Evolutionary conservation across 2,888 invertebrate species (phyloP), one percentile per base, ranked within the genome.

Genomic region (Plebejus melissa): DNA sequence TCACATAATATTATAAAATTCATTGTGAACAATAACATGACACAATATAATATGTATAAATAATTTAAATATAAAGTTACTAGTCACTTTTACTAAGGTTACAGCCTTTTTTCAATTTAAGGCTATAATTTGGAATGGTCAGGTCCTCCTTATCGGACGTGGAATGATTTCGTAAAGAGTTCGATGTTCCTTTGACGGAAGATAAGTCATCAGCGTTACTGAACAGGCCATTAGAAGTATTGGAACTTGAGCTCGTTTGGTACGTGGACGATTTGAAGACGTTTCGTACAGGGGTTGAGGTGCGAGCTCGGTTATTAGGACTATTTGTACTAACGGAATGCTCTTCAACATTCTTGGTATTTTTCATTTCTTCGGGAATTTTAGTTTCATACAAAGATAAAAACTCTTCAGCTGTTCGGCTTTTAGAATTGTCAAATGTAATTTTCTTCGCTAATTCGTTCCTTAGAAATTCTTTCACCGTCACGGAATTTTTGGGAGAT

Each of bases 281-380:
- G 28, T 65, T 87, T 77, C 93, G 94, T 7, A 95, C 93, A 0
- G 95, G 95, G 3, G 95, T 95, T 0, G 95, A 95, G 4, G 95
- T 95, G 1, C 94, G 88, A n/a, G 93, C 91, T 78, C 92, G 84
- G 76, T 88, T 88, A 60, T 83, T 84, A 4, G 81, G 85, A 77
- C 86, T 88, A 1, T 79, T 83, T 57, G 80, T 79, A 74, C 88
- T 89, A n/a, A 58, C 32, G 9, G 88, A 88, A 70, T 83, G 82
- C 46, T 87, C 86, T 32, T 85, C 85, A 0, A 81, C 80, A 58
- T 81, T 81, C 1, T 75, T 76, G 7, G 82, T 79, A 75, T 85
- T 81, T 78, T 88, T 90, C 82, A 92, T 85, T 78, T 88, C 88
- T 16, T 91, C 91, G 0, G 93, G 93, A 83, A 93, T 87, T 82